These are phyloP conservation scores for Albula glossodonta DNA, from an alignment of 2,113 vertebrate species.

Conservation along the genomic window DNA sequence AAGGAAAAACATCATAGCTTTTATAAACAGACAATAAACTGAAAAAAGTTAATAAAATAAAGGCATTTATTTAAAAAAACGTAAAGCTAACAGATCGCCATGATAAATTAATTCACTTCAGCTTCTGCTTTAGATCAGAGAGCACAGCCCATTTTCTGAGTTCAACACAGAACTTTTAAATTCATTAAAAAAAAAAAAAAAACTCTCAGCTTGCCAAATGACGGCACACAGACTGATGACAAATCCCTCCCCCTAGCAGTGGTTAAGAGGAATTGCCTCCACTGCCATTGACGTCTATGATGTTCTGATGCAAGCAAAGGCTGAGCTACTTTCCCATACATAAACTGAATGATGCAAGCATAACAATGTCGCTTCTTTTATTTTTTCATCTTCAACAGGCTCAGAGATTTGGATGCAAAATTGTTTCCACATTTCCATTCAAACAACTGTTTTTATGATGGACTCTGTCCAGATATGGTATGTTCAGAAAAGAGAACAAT, in stretches of 20 bases:
- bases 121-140: not conserved
- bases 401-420: conserved; percentile 46
- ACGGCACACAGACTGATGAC: conserved; percentile 41
- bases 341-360: conserved; percentile 25
- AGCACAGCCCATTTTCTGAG: not conserved
- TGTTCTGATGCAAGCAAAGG: conserved; percentile 44
- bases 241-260: conserved; percentile 27
- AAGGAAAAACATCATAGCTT: too few relatives aligned
- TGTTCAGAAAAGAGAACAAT: not conserved
- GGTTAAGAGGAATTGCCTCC: conserved; percentile 29
- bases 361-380: conserved; percentile 44
- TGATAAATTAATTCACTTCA: not conserved
- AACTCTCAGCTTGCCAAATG: not conserved
- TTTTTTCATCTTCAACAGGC: conserved; percentile 49
- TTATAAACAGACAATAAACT: too few relatives aligned
- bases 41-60: not conserved
- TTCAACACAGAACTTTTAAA: not conserved
- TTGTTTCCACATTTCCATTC: conserved; percentile 60
- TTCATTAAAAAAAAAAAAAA: not conserved
- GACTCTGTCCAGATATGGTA: not conserved
- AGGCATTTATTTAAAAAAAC: not conserved
- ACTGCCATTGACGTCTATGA: conserved; percentile 45
- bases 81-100: not conserved
- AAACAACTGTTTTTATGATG: conserved; percentile 30
- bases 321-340: conserved; percentile 42